phyloP scores from a whole-genome alignment of 2,113 vertebrate genomes.

The Bos taurus region ARS-UCD2.0 NC_037332.1:67132501-67133000 shows the following conservation, averaged over 20 bases:
- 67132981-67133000: not conserved
- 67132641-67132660: conserved; percentile 52
- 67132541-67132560: not conserved
- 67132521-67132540: not conserved
- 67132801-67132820: conserved; percentile 20
- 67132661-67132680: conserved; percentile 28
- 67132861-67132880: not conserved
- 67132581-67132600: conserved; percentile 43
- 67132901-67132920: not conserved
- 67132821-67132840: not conserved
- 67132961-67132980: not conserved
- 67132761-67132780: conserved; percentile 20
- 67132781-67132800: not conserved
- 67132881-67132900: not conserved
- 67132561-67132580: conserved; percentile 15
- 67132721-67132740: not conserved
- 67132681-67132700: conserved; percentile 17
- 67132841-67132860: not conserved
- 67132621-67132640: conserved; percentile 58
- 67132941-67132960: not conserved
- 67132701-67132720: not conserved
- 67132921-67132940: not conserved
- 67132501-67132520: conserved; percentile 32
- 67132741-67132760: not conserved
- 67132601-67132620: conserved; percentile 35